Conservation (phyloP, 2,888 invertebrate species). For the Andrena fulva region DNA sequence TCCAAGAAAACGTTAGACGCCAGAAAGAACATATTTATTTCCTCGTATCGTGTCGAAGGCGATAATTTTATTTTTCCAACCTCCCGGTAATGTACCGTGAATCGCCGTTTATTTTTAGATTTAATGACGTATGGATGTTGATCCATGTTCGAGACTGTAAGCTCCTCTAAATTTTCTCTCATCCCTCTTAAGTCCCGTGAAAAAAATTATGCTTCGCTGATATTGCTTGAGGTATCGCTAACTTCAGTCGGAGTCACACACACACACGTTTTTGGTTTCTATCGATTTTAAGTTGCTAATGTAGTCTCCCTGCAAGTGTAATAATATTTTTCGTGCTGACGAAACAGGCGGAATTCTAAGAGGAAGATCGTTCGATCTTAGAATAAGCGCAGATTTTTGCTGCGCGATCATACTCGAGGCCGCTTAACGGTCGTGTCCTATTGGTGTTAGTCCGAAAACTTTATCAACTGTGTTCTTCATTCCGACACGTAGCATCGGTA, state of each 20-base stretch:
- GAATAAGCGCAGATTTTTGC: conserved; percentile 11
- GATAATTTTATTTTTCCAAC: neutral
- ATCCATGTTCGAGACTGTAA: conserved; percentile 13
- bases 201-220: neutral
- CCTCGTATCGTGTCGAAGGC: neutral
- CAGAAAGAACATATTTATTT: neutral
- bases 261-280: neutral
- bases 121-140: neutral
- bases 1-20: neutral
- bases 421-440: conserved; percentile 38
- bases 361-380: conserved; percentile 6
- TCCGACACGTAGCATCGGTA: conserved; percentile 17
- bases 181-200: too few relatives aligned
- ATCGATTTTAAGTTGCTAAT: neutral
- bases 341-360: neutral
- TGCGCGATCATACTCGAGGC: conserved; percentile 16
- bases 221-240: neutral
- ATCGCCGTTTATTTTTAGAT: conserved; percentile 26
- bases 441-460: conserved; percentile 26
- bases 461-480: conserved; percentile 29
- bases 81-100: neutral
- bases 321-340: neutral
- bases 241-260: neutral
- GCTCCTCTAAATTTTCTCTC: neutral
- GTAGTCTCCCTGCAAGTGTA: neutral